Percentiles rank a stretch among this genome's conserved stretches.
Evolutionary conservation across 2,888 invertebrate species (phyloP).

Genomic region (Linnaemya tessellans): DNA sequence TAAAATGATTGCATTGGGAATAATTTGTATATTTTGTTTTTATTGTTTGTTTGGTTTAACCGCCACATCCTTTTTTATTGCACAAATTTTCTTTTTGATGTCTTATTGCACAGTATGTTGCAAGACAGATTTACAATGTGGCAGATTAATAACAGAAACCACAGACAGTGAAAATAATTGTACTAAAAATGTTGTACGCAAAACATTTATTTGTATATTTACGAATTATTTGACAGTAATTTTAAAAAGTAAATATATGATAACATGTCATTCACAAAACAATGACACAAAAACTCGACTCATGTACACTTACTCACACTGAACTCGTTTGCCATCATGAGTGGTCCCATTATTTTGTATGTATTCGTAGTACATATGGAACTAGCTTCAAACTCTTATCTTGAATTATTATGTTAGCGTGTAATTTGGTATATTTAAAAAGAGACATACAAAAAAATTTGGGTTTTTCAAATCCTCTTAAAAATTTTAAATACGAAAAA

Average conservation of each 20-base stretch:
- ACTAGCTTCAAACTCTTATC: too few species aligned
- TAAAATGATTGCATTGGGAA: not conserved
- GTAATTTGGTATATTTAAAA: not conserved
- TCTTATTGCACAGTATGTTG: not conserved
- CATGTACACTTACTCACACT: too few species aligned
- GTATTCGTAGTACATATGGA: too few species aligned
- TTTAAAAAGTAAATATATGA: too few species aligned
- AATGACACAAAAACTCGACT: not conserved
- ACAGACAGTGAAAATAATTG: not conserved
- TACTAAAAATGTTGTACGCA: too few species aligned
- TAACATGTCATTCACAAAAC: too few species aligned
- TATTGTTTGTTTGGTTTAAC: not conserved
- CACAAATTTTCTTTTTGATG: not conserved
- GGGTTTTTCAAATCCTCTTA: not conserved
- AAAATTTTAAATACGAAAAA: not conserved
- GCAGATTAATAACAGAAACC: not conserved
- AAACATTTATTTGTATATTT: too few species aligned
- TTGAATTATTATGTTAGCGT: too few species aligned
- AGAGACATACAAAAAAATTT: not conserved
- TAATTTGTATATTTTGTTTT: not conserved
- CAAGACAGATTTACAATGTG: slow-evolving; percentile 2
- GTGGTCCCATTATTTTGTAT: too few species aligned
- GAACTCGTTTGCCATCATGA: too few species aligned
- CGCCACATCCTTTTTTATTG: not conserved
- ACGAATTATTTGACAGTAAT: too few species aligned